These are phyloP conservation scores for Rhagoletis pomonella DNA, from an alignment of 1,140 invertebrate genomes.

Conservation along the genomic window DNA sequence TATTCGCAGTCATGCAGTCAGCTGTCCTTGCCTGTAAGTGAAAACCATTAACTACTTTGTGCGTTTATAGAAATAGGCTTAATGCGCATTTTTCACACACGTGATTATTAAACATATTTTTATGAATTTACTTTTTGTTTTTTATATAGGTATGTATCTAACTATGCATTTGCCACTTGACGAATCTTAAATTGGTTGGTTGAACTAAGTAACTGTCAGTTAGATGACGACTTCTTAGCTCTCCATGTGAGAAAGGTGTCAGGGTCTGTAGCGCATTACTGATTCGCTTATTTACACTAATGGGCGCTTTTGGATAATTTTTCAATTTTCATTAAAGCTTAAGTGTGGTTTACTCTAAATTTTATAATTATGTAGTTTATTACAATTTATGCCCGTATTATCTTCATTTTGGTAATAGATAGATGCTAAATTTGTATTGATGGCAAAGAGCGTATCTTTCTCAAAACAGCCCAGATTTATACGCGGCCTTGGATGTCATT, in stretches of 20 bases:
- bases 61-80: background rate
- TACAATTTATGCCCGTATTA: too few species aligned
- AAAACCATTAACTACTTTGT: too few species aligned
- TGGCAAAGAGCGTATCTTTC: too few species aligned
- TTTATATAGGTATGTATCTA: background rate
- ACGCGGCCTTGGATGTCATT: too few species aligned
- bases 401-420: too few species aligned
- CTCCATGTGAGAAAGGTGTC: background rate
- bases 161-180: background rate
- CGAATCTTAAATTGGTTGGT: slow-evolving; percentile 24
- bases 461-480: too few species aligned
- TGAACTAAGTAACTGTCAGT: background rate
- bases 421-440: too few species aligned
- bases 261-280: background rate
- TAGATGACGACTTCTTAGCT: background rate
- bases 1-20: background rate
- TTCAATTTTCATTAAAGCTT: background rate
- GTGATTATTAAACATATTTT: background rate
- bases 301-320: background rate
- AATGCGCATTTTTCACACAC: background rate
- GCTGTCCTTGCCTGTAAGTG: background rate
- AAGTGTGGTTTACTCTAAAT: background rate
- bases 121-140: background rate
- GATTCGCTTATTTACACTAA: too few species aligned
- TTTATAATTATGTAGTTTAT: too few species aligned